Base-by-base conservation (phyloP, 1,140 invertebrate species). In the Pygmarrhopalites habei region DNA sequence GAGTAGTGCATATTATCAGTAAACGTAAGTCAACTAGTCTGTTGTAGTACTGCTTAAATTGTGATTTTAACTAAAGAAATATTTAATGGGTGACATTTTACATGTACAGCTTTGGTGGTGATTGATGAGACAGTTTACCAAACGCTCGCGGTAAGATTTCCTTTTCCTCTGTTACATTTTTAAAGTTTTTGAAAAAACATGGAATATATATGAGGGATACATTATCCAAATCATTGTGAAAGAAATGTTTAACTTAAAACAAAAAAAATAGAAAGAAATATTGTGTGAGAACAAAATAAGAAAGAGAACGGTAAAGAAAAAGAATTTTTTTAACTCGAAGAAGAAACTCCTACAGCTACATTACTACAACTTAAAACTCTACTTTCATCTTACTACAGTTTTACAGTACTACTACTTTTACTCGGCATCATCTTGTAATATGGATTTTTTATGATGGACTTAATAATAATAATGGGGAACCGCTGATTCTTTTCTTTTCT, bases 1-100 rank as follows among this genome's bases (percentile, higher is more conserved):
- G 92, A 12, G 91, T 95, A 0, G 84, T 95, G 1, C 92, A 95
- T 78, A 80, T 95, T 26, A 95, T 95, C 70, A 86, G 90, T 64
- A 82, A 88, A 64, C 91, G n/a, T n/a, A n/a, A n/a, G n/a, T n/a
- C n/a, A n/a, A n/a, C n/a, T n/a, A n/a, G n/a, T n/a, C n/a, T n/a
- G n/a, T n/a, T n/a, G n/a, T n/a, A n/a, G n/a, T n/a, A n/a, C n/a
- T n/a, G n/a, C n/a, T n/a, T n/a, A n/a, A n/a, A n/a, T n/a, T n/a
- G n/a, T n/a, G n/a, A n/a, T n/a, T n/a, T n/a, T n/a, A n/a, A n/a
- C n/a, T n/a, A n/a, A n/a, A n/a, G n/a, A n/a, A n/a, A n/a, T n/a
- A n/a, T n/a, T n/a, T n/a, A n/a, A n/a, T n/a, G n/a, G n/a, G n/a
- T n/a, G n/a, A n/a, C n/a, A n/a, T n/a, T n/a, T n/a, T n/a, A n/a